Percentiles rank a stretch among this genome's conserved stretches.
phyloP scores from a whole-genome alignment of 1,140 invertebrate genomes.

The Macrocentrus cingulum region DNA sequence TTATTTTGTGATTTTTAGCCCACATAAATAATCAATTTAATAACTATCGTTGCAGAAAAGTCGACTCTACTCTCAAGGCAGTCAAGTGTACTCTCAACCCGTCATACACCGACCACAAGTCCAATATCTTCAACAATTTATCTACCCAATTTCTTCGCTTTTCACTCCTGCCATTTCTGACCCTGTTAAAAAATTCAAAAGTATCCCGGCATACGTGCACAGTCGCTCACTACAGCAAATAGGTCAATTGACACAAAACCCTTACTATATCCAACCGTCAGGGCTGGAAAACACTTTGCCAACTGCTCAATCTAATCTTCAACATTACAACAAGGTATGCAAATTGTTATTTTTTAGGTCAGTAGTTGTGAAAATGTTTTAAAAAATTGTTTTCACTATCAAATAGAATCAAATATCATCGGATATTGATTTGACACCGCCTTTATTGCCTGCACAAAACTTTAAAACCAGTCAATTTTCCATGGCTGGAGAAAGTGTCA shows the following conservation, averaged over 20 bases:
- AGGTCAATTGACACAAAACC: constrained; percentile 2
- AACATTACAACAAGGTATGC: constrained; percentile 17
- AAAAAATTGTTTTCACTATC: constrained; percentile 10
- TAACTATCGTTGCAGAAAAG: too few species aligned
- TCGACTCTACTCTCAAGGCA: constrained; percentile 6
- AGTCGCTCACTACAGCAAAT: constrained; percentile 23
- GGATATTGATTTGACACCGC: constrained; percentile 33
- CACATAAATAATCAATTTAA: too few species aligned
- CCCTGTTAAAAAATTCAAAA: constrained; percentile 42
- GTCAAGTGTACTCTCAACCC: constrained; percentile 37
- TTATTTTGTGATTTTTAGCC: too few species aligned
- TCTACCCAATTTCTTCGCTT: constrained; percentile 38
- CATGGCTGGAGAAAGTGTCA: constrained; percentile 35
- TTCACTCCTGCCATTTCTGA: constrained; percentile 41
- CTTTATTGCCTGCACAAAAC: constrained; percentile 40
- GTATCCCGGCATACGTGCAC: constrained; percentile 39
- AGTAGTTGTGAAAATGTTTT: constrained; percentile 2
- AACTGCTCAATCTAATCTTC: constrained; percentile 30
- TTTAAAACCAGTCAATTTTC: constrained; percentile 36
- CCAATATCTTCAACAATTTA: constrained; percentile 42
- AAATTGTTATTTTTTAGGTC: neutral
- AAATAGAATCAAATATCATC: constrained; percentile 36
- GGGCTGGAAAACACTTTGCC: constrained; percentile 36
- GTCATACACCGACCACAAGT: constrained; percentile 16
- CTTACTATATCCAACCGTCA: neutral